Base-by-base conservation (phyloP, 2,113 vertebrate species). In the Grammomys dolichurus region DNA sequence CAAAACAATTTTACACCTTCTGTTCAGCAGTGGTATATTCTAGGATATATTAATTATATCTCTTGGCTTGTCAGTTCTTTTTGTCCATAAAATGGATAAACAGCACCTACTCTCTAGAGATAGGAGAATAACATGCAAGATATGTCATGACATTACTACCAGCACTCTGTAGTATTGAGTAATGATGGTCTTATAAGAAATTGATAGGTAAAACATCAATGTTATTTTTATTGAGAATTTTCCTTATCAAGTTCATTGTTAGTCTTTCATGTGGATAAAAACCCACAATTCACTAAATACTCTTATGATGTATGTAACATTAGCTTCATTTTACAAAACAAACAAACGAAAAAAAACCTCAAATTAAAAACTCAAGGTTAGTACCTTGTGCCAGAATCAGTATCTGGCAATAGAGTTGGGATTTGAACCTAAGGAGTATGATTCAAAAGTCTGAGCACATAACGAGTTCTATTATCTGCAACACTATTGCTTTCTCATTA, bases 151-250 rank as follows among this genome's bases (percentile, higher is more conserved):
- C 33, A 24, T 20, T 58, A 56, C 76, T 54, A 89, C 22, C 24
- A 54, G 36, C 19, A 75, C 36, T 58, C 63, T 65, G 5, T 84
- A 28, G 76, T 73, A 67, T 0, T 81, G 31, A 13, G 36, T 75
- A 36, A 48, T 84, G 70, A 77, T 20, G 1, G 2, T 11, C 36
- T 43, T 12, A 40, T 70, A 70, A 84, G 72, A 36, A 73, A 78
- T 56, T 86, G 31, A 63, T 60, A 82, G 8, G 73, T 78, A 81
- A 95, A 91, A 88, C 96, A 63, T 24, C 51, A 72, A 36, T 77
- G 28, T 24, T 76, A 33, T 69, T 22, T n/a, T 48, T 40, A 36
- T 31, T 24, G 40, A n/a, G 5, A 60, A 22, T 72, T 85, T 78
- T 86, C 54, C 26, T 63, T 0, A 17, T 26, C 17, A 24, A 33